Conservation (phyloP, 2,113 vertebrate species). For the Cyanocitta stelleri region DNA sequence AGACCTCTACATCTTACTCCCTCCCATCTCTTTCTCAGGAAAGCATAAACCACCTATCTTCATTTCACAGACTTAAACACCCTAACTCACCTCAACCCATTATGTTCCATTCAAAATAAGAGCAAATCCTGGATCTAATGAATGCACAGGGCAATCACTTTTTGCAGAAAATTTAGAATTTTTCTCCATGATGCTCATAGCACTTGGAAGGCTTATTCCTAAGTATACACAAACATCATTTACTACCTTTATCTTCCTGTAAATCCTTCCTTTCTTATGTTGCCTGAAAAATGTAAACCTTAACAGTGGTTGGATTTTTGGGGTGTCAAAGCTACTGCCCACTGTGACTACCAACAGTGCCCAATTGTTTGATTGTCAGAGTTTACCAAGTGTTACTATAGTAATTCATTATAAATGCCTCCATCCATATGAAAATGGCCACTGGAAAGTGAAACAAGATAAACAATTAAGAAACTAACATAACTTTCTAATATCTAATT, state of each 20-base stretch:
- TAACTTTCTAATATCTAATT: background rate
- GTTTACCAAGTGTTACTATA: background rate
- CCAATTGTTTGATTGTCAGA: background rate
- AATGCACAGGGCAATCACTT: accelerated
- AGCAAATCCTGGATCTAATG: background rate
- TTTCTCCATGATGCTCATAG: background rate
- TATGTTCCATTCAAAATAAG: background rate
- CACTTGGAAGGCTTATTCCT: background rate
- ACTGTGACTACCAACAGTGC: background rate
- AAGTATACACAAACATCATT: background rate
- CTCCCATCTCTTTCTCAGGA: background rate
- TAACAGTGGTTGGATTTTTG: background rate
- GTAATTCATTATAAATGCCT: background rate
- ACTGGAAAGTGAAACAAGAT: background rate
- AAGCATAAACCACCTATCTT: background rate
- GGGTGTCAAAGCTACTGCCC: background rate
- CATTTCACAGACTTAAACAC: background rate
- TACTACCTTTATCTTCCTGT: background rate
- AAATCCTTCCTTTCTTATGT: background rate
- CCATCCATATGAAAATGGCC: background rate
- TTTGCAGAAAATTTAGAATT: background rate
- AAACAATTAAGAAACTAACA: background rate
- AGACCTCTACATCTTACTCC: background rate
- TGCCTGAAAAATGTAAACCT: background rate
- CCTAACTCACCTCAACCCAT: background rate